These are phyloP conservation scores for Chloroceryle aenea DNA, from an alignment of 2,113 vertebrate genomes.

Conservation along the genomic window DNA sequence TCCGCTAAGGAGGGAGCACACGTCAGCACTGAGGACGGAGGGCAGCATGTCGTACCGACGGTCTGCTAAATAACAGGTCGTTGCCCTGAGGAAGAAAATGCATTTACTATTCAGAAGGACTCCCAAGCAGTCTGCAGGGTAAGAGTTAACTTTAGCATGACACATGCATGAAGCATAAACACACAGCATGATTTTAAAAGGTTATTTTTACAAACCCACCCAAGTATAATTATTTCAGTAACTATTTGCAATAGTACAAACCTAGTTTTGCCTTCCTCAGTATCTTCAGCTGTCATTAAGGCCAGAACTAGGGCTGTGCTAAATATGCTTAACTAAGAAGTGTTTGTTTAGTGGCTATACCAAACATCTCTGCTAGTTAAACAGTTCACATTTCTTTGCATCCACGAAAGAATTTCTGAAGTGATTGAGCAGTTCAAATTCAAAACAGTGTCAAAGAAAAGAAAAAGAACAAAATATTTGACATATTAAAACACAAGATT, in stretches of 20 bases:
- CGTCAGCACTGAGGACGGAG: slow-evolving; percentile 84
- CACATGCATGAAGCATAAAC: no score
- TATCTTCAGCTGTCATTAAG: background rate
- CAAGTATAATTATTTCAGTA: background rate
- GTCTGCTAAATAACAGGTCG: slow-evolving; percentile 93
- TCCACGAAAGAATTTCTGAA: background rate
- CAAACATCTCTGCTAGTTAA: background rate
- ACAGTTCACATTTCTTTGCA: background rate
- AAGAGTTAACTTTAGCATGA: background rate
- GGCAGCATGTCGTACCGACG: slow-evolving; percentile 96
- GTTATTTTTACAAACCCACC: background rate
- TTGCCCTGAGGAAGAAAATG: slow-evolving; percentile 81
- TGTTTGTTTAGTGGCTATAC: background rate
- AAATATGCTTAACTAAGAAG: background rate
- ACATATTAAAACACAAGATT: background rate
- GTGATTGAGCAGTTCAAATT: background rate
- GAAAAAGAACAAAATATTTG: background rate
- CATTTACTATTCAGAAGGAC: background rate
- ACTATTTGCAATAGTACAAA: background rate
- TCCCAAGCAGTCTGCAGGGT: background rate
- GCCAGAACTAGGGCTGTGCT: background rate
- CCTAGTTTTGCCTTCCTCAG: background rate
- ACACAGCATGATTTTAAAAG: background rate
- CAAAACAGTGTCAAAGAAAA: background rate
- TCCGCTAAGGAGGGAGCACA: slow-evolving; percentile 93